Base-by-base conservation (phyloP, 2,113 vertebrate species). In the Tupaia tana region DNA sequence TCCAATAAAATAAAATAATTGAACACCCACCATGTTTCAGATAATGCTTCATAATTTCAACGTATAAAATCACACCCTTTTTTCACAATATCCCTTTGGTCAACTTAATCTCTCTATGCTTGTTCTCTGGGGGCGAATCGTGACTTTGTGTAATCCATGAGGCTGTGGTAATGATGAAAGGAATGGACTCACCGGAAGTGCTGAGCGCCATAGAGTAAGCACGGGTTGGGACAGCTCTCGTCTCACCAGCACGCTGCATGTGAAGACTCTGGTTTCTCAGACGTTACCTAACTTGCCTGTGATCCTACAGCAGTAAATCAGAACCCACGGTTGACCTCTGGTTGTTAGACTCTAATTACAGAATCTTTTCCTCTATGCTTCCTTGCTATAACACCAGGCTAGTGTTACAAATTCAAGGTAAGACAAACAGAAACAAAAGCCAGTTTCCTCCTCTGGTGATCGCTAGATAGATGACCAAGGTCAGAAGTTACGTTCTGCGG, bases 341-440 rank as follows among this genome's bases (percentile, higher is more conserved):
- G 43, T 73, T 31, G 9, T 77, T 69, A 67, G 80, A 87, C 22
- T 91, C 7, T 95, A 70, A 93, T 92, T 77, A 43, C 24, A 63
- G 20, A n/a, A n/a, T 85, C n/a, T 96, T 78, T 71, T 71, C 59
- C 75, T 89, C 69, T 63, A 29, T 56, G 59, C 52, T 54, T 15
- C 54, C 22, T 82, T 77, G 22, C 54, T 71, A 24, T 81, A 56
- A 54, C 16, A 31, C 70, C n/a, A 91, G 59, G 34, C 73, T 80
- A 31, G 19, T 73, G 29, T n/a, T 89, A 78, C 34, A 93, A 54
- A 90, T 91, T 85, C 90, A 96, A 93, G 66, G 54, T 54, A 70
- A 84, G 29, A 80, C 91, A 83, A 94, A 27, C 5, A 74, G 83
- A 91, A 82, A 9, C 14, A 61, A 90, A 58, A 54, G 25, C 52